Evolutionary conservation across 2,888 invertebrate species (phyloP).

Genomic region (Leucophenga montana): DNA sequence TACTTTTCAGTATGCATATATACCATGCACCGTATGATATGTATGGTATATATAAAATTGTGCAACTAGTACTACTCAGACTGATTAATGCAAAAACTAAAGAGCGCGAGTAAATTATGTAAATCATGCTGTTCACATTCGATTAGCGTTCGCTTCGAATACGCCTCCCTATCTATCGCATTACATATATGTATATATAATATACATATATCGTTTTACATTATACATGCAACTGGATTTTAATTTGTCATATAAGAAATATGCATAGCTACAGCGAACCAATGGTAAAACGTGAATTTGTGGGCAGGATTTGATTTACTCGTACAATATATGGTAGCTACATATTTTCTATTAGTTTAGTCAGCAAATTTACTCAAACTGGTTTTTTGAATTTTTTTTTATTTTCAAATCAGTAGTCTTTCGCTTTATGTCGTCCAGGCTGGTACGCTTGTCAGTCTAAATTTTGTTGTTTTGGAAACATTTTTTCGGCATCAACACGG

Average conservation of each 20-base stretch:
- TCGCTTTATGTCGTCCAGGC: too few species aligned
- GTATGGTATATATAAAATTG: too few species aligned
- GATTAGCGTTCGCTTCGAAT: neutral
- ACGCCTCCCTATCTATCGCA: neutral
- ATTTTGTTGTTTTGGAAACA: too few species aligned
- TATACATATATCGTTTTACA: neutral
- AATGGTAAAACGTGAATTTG: neutral
- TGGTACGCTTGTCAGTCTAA: too few species aligned
- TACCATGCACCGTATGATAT: too few species aligned
- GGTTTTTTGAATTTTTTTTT: neutral
- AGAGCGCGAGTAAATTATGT: neutral
- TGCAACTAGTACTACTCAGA: too few species aligned
- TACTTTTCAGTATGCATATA: too few species aligned
- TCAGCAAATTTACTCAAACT: neutral
- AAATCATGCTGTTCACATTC: neutral
- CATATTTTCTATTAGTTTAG: too few species aligned
- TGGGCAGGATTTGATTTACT: neutral
- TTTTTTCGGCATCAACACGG: too few species aligned
- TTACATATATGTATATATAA: neutral
- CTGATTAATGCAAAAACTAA: too few species aligned
- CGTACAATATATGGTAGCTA: too few species aligned
- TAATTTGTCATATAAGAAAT: slow-evolving; percentile 2
- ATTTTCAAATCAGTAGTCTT: too few species aligned
- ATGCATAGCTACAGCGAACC: neutral
- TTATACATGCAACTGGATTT: slow-evolving; percentile 6